These are phyloP conservation scores for Virgularia gustaviana DNA, from an alignment of 92 coral and sea anemone species.

Conservation along the genomic window DNA sequence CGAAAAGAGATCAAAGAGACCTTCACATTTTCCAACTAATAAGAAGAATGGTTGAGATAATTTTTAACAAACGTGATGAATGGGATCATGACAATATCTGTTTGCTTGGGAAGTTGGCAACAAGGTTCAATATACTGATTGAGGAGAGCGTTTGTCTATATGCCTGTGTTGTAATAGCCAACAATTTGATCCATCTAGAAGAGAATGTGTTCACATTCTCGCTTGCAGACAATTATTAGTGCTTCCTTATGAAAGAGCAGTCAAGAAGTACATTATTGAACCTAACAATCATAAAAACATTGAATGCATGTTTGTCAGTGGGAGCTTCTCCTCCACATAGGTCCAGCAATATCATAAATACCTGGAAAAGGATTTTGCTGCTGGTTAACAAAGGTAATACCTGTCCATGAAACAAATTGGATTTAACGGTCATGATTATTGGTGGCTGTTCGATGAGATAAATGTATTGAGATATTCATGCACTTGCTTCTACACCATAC, in stretches of 20 bases:
- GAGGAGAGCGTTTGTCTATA: constrained; percentile 9
- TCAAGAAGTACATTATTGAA: no score
- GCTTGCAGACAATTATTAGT: constrained; percentile 11
- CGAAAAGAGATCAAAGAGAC: background rate
- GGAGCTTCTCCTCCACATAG: no score
- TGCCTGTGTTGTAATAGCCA: constrained; percentile 14
- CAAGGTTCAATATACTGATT: constrained; percentile 6
- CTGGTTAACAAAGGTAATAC: background rate
- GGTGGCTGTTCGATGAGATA: background rate
- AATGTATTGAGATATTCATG: no score
- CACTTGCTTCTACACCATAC: no score
- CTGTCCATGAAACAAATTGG: background rate
- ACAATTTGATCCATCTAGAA: constrained; percentile 16
- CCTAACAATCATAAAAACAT: no score
- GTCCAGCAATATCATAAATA: background rate
- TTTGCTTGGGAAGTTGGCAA: constrained; percentile 7
- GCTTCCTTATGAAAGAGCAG: no score
- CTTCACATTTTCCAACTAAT: constrained; percentile 6
- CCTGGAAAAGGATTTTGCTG: background rate
- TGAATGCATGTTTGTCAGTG: no score
- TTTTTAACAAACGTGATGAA: constrained; percentile 15
- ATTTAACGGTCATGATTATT: background rate
- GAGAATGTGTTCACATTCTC: constrained; percentile 10
- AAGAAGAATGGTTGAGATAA: constrained; percentile 1
- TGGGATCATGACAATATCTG: constrained; percentile 6